These are phyloP conservation scores for Brachymystax lenok DNA, from an alignment of 2,797 vertebrate species.

Conservation along the genomic window DNA sequence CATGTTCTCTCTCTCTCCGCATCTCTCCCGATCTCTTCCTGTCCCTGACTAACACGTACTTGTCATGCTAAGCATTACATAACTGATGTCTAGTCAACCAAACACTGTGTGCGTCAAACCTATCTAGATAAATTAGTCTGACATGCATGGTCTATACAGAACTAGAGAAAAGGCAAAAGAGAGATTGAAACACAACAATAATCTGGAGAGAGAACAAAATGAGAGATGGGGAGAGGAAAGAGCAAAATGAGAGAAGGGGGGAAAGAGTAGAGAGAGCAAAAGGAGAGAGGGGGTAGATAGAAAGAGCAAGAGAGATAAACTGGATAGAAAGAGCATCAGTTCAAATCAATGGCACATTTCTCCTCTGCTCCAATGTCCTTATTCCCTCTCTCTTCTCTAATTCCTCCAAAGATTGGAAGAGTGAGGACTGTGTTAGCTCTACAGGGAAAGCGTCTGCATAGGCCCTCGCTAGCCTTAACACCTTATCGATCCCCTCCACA, in stretches of 20 bases:
- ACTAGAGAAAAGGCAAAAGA: too few relatives aligned
- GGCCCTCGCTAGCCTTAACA: slow-evolving; percentile 13
- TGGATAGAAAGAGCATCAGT: slow-evolving; percentile 2
- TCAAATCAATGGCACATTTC: too few relatives aligned
- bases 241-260: not conserved
- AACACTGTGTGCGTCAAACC: too few relatives aligned
- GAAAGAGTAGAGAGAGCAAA: not conserved
- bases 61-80: slow-evolving; percentile 11
- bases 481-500: slow-evolving; percentile 42
- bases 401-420: slow-evolving; percentile 13
- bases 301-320: not conserved
- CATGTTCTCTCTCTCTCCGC: slow-evolving; percentile 17
- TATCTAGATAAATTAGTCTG: too few relatives aligned
- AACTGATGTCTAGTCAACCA: slow-evolving; percentile 5
- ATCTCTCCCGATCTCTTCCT: too few relatives aligned
- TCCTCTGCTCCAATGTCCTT: slow-evolving; percentile 31
- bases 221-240: not conserved
- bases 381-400: slow-evolving; percentile 22
- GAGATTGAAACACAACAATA: too few relatives aligned
- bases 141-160: too few relatives aligned
- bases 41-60: slow-evolving; percentile 47
- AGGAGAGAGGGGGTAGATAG: not conserved
- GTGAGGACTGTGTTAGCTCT: slow-evolving; percentile 39
- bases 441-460: slow-evolving; percentile 7
- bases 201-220: too few relatives aligned